Percentiles rank a stretch among this genome's conserved stretches.
Evolutionary conservation across 2,113 vertebrate species (phyloP).

Genomic region (Chitala chitala): DNA sequence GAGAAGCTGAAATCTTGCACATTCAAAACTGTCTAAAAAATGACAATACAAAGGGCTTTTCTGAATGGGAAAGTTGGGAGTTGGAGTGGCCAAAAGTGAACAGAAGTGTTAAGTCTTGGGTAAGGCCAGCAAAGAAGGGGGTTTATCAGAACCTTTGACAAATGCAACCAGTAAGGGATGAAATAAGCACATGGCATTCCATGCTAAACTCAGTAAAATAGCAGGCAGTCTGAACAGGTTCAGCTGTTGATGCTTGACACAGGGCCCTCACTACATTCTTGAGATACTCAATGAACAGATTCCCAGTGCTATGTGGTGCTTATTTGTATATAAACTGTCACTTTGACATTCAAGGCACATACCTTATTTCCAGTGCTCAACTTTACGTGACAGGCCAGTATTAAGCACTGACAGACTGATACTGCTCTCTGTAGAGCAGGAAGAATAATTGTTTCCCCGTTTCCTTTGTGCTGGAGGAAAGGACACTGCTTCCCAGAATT

Average conservation of each 20-base stretch:
- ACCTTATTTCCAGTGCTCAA: constrained; percentile 64
- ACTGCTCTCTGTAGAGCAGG: constrained; percentile 34
- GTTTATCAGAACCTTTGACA: constrained; percentile 41
- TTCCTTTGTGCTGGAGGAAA: constrained; percentile 33
- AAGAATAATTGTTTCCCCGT: constrained; percentile 45
- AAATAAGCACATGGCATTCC: constrained; percentile 64
- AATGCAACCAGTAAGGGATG: constrained; percentile 46
- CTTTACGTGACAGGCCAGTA: constrained; percentile 60
- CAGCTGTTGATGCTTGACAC: constrained; percentile 50
- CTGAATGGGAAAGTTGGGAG: background rate
- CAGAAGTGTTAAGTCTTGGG: background rate
- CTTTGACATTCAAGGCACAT: constrained; percentile 73
- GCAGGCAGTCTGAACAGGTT: constrained; percentile 55
- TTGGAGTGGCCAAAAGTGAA: background rate
- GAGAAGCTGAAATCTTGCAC: background rate
- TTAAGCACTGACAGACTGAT: constrained; percentile 60
- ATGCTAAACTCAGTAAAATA: constrained; percentile 64
- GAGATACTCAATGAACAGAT: constrained; percentile 65
- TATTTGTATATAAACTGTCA: constrained; percentile 62
- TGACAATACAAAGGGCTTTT: background rate
- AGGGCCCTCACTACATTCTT: constrained; percentile 46
- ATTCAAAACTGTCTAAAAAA: background rate
- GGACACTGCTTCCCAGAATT: constrained; percentile 33
- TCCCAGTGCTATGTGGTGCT: constrained; percentile 42
- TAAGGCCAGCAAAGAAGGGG: background rate